Evolutionary conservation across 2,888 invertebrate genomes (phyloP), one percentile per base, ranked within the genome.

Genomic region (Lycocerus yunnanus): DNA sequence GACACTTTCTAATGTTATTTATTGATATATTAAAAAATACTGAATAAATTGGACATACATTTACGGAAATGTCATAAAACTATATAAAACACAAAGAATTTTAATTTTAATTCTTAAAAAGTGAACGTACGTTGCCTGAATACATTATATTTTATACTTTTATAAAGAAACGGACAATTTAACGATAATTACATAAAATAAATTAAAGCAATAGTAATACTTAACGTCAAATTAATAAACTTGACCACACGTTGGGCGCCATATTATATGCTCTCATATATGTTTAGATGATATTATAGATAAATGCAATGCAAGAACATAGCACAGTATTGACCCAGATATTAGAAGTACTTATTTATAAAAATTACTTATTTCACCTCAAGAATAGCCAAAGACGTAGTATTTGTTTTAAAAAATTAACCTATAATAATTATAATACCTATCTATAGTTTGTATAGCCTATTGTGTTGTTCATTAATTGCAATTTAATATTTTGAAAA

Each of bases 1-100:
- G 72, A 72, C 75, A 73, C 75, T 75, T 75, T 75, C 75, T 73
- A 75, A 69, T 27, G 66, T 69, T 74, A 75, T 69, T 75, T 75
- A 75, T 72, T 74, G 43, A 43, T 43, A 43, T 43, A 43, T 43
- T 43, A 43, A 43, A 43, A 43, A 43, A 43, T 43, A n/a, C 43
- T 5, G 43, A 43, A 43, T 43, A 43, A 43, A 43, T 43, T 43
- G 43, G n/a, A 43, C 43, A 43, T n/a, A 43, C 43, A 43, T 43
- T 43, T 43, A 43, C 43, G 43, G 43, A 43, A 43, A n/a, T 43
- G 43, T 43, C 43, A 43, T 43, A 43, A 43, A 43, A 43, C 43
- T 43, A 43, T 43, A 43, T 43, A 43, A 43, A 43, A 43, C 43
- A 43, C n/a, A 43, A 43, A 43, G 43, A 43, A 43, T 43, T 43